Conservation (phyloP, 2,113 vertebrate species). For the Grus americana region DNA sequence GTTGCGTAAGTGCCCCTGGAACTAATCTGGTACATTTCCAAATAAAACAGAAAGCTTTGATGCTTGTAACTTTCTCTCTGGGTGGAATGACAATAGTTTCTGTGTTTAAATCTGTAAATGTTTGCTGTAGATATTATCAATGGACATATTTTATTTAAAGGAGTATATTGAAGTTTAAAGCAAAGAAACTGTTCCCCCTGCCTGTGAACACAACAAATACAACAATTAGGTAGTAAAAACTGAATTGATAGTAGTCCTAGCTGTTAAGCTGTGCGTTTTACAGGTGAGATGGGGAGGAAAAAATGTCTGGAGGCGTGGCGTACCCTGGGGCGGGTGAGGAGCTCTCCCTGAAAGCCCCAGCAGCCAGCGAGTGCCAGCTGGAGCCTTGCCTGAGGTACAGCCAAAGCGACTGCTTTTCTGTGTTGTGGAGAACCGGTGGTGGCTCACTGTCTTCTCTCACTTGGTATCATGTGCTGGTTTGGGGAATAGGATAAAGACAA, state of each 20-base stretch:
- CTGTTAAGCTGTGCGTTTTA: background rate
- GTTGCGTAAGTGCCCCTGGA: slow-evolving; percentile 31
- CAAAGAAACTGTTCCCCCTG: background rate
- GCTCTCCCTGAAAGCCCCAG: background rate
- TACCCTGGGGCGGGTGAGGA: background rate
- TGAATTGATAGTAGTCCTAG: background rate
- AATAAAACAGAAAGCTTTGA: slow-evolving; percentile 25
- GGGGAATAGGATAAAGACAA: background rate
- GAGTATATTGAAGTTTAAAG: background rate
- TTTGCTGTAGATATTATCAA: slow-evolving; percentile 16
- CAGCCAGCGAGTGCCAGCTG: background rate
- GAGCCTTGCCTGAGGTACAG: background rate
- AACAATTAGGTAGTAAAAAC: background rate
- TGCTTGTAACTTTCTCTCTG: background rate
- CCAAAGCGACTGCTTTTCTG: background rate
- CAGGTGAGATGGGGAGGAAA: background rate
- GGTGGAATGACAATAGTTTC: slow-evolving; percentile 14
- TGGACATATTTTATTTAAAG: background rate
- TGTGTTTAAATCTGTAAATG: background rate
- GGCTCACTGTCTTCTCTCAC: background rate
- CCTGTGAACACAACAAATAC: background rate
- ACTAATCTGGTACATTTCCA: slow-evolving; percentile 40
- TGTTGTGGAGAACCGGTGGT: background rate
- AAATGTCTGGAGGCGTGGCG: rapidly evolving
- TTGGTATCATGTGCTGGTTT: background rate